Evolutionary conservation across 2,888 invertebrate species (phyloP), one percentile per base, ranked within the genome.

Genomic region (Cybosia mesomella): DNA sequence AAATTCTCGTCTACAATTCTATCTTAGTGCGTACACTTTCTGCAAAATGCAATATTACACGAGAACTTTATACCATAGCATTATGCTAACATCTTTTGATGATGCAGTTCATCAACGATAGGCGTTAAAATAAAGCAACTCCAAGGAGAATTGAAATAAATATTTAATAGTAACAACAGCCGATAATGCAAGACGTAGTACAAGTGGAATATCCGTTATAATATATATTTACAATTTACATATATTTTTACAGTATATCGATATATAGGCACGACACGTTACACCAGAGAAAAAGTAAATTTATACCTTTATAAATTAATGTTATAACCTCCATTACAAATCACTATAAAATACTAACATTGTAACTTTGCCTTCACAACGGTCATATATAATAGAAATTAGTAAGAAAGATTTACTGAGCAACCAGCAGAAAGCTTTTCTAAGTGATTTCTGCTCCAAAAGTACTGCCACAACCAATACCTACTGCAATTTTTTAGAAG

Each of bases 161-260:
- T 83, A 83, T 82, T 77, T 85, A 73, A 73, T 84, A 76, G 75
- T 80, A 79, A 79, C 80, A 86, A 84, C 82, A 83, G 82, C 81
- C 75, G 71, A 82, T 81, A 71, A 81, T 75, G 77, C 74, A 79
- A 80, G 76, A 75, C 59, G 65, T 74, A 75, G 67, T 81, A 82
- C 74, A 80, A 79, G 80, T 69, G 74, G 72, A 72, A 74, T 72
- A 78, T 76, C 66, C 72, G 64, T 71, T 49, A 49, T 49, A n/a
- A 24, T 73, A 80, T 58, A 70, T 83, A 81, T 79, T 77, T 83
- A 79, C 77, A 83, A 82, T 82, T 79, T 83, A 83, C 80, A 83
- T 70, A 67, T 21, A 71, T 76, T 81, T 83, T 77, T 78, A 78
- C 75, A 61, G 68, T 75, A 63, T 77, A 69, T 68, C 32, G 53